Base-by-base conservation (phyloP, 2,888 invertebrate genomes). In the Caenorhabditis afra region DNA sequence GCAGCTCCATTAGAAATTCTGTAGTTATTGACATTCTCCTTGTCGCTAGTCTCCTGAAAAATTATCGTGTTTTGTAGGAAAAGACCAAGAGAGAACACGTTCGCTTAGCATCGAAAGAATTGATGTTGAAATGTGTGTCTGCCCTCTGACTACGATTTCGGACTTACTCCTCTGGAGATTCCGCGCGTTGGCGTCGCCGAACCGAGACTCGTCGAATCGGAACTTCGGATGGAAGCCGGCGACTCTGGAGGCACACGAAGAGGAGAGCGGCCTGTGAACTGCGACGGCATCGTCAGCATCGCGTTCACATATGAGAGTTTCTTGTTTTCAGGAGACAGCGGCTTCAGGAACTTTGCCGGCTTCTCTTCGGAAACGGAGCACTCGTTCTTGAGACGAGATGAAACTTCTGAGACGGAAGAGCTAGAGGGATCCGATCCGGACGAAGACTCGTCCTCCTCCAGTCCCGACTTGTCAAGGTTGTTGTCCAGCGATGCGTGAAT, bases 401-500 rank as follows among this genome's bases (percentile, higher is more conserved):
- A 22, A 2, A 71, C 47, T 5, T 71, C 71, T 11, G 71, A 64
- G 29, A 59, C 45, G 2, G 65, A 70, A 39, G 39, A 20, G n/a
- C 45, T 59, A 37, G 64, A 70, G 14, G 67, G 62, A 52, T 52
- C 59, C 14, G 50, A 45, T 14, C 37, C 20, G 4, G 29, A 29
- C 29, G 29, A 29, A 35, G 62, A 65, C 12, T 74, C 74, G 0
- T 74, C 79, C 14, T 79, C 79, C 64, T 79, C 79, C 16, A 79
- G 39, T n/a, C 79, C 79, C 35, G 81, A 82, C 37, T 85, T 90
- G 79, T 91, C 90, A 41, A 92, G 83, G 29, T 91, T 91, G 45
- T 90, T 90, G 65, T 92, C 92, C 82, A 92, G 88, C 3, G 91
- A 91, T 3, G 91, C 90, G 81, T 90, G 90, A 55, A 90, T 87